These are phyloP conservation scores for Smutsia gigantea DNA, from an alignment of 2,797 vertebrate species.

Conservation along the genomic window DNA sequence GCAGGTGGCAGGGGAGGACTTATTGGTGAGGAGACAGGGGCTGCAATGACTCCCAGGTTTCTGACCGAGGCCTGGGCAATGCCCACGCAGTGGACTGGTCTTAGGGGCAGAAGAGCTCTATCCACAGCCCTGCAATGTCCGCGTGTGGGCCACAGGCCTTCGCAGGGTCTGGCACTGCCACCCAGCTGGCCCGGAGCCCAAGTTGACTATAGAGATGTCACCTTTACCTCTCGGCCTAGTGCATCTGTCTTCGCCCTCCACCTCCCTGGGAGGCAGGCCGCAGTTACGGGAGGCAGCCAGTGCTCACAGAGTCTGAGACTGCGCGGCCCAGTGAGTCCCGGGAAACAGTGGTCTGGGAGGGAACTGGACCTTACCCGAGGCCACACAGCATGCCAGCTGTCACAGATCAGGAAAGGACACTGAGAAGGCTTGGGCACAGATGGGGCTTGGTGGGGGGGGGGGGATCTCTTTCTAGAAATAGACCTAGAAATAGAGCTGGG, in stretches of 20 bases:
- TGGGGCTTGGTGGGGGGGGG: background rate
- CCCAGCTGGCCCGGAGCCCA: background rate
- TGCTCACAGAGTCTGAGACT: background rate
- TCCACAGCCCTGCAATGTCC: background rate
- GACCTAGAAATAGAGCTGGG: background rate
- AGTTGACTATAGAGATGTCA: background rate
- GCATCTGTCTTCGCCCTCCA: background rate
- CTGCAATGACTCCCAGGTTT: background rate
- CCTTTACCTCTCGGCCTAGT: background rate
- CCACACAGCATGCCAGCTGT: background rate
- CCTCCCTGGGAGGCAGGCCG: background rate
- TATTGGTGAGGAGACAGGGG: background rate
- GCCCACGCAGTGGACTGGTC: background rate
- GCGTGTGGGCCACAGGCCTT: background rate
- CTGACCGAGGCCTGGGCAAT: background rate
- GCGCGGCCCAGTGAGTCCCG: too few relatives aligned
- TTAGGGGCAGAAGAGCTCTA: background rate
- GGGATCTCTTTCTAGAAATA: background rate
- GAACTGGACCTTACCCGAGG: accelerated
- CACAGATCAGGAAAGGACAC: background rate
- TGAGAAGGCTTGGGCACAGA: background rate
- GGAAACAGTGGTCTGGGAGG: background rate
- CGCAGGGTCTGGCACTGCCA: background rate
- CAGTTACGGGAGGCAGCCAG: background rate
- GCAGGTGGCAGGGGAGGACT: background rate